Evolutionary conservation across 1,140 invertebrate genomes (phyloP).

Genomic region (Cepaea nemoralis): DNA sequence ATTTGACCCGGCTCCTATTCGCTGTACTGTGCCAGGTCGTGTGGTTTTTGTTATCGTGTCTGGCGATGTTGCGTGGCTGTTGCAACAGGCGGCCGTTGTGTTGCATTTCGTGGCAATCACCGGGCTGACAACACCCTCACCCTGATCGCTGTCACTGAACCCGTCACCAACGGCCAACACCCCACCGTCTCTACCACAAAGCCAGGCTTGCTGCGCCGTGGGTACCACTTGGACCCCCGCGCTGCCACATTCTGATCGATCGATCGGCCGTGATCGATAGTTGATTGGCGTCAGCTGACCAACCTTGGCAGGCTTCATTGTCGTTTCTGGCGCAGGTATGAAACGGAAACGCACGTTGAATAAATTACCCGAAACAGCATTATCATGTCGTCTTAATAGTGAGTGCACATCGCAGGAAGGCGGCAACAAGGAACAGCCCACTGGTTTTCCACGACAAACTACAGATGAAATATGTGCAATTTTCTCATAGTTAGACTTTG

Average conservation of each 20-base stretch:
- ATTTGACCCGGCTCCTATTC: not conserved
- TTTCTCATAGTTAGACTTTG: too few relatives aligned
- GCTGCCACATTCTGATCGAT: slow-evolving; percentile 10
- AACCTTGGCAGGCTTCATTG: slow-evolving; percentile 21
- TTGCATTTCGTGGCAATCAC: slow-evolving; percentile 2
- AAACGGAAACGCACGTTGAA: too few relatives aligned
- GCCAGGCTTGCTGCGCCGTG: slow-evolving; percentile 19
- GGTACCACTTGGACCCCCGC: not conserved
- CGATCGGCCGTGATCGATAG: slow-evolving; percentile 18
- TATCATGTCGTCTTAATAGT: not conserved
- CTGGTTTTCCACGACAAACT: too few relatives aligned
- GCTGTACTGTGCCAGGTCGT: not conserved
- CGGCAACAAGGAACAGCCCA: too few relatives aligned
- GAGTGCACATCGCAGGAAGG: not conserved
- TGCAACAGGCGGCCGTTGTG: not conserved
- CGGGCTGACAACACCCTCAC: too few relatives aligned
- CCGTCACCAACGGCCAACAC: not conserved
- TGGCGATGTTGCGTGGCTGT: not conserved
- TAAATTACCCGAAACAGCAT: not conserved
- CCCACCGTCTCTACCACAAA: slow-evolving; percentile 2
- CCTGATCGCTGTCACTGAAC: not conserved
- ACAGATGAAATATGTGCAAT: too few relatives aligned
- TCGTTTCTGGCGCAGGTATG: not conserved
- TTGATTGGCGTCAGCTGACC: slow-evolving; percentile 28
- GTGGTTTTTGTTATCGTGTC: too few relatives aligned